Conservation (phyloP, 2,888 invertebrate species). For the Agrilus biguttatus region DNA sequence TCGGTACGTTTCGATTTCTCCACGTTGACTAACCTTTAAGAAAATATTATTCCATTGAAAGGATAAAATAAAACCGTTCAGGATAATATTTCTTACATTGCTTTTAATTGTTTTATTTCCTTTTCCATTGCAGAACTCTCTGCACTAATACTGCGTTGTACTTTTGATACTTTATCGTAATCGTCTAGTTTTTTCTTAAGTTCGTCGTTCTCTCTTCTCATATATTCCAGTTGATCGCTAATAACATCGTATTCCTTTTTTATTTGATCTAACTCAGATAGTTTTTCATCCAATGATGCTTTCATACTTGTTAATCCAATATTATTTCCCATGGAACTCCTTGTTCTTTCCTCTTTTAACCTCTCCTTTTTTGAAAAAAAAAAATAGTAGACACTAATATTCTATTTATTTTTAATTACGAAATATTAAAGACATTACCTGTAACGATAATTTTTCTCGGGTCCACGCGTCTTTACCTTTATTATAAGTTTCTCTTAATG, state of each 20-base stretch:
- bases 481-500: conserved; percentile 47
- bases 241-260: conserved; percentile 52
- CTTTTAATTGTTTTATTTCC: conserved; percentile 56
- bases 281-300: conserved; percentile 57
- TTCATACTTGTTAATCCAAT: conserved; percentile 51
- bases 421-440: conserved; percentile 32
- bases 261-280: conserved; percentile 54
- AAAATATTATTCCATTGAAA: not conserved
- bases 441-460: conserved; percentile 54
- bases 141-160: conserved; percentile 62
- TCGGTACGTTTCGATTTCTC: conserved; percentile 67
- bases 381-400: not conserved
- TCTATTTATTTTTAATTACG: not conserved
- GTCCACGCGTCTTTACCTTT: conserved; percentile 54
- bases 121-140: conserved; percentile 62
- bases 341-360: conserved; percentile 25
- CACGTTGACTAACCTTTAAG: conserved; percentile 34
- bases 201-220: conserved; percentile 67
- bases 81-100: conserved; percentile 30
- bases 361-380: conserved; percentile 26
- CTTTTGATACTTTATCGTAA: conserved; percentile 70
- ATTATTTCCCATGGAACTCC: conserved; percentile 21
- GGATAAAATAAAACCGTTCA: not conserved
- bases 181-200: conserved; percentile 67
- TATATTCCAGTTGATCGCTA: conserved; percentile 56